A percentile compares a stretch with the other conserved stretches of the same genome.
These are phyloP conservation scores for Leptura quadrifasciata DNA, from an alignment of 2,888 invertebrate genomes.

Conservation along the genomic window DNA sequence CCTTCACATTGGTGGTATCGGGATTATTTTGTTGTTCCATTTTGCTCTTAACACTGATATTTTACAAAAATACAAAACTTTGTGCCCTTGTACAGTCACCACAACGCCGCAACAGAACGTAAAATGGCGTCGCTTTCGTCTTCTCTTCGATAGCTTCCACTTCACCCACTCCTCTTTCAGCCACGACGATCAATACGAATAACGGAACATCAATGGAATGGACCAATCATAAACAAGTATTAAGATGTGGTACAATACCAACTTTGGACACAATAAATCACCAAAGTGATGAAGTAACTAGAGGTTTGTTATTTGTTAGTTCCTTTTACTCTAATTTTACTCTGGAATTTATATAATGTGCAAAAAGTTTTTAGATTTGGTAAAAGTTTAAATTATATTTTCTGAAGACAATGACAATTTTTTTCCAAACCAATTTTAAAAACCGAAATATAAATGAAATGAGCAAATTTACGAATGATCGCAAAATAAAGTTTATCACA, in stretches of 20 bases:
- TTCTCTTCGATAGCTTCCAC: neutral
- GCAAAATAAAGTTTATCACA: no score
- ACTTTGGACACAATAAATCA: neutral
- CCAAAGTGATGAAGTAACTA: neutral
- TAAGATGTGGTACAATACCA: neutral
- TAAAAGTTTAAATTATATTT: no score
- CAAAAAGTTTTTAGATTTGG: no score
- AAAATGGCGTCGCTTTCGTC: neutral
- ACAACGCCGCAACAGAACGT: neutral
- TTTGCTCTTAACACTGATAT: neutral
- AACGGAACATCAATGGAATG: neutral
- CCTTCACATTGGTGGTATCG: conserved; percentile 44
- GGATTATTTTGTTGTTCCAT: conserved; percentile 49
- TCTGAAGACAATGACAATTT: no score
- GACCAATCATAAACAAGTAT: neutral
- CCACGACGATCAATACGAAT: neutral
- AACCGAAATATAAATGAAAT: no score
- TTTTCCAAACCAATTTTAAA: no score
- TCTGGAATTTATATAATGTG: no score
- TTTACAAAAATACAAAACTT: conserved; percentile 18
- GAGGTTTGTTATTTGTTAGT: neutral
- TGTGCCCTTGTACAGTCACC: neutral
- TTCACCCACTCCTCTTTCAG: neutral
- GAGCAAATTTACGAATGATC: no score
- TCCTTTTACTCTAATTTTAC: no score